phyloP scores from a whole-genome alignment of 2,888 invertebrate species.

The Zygaena filipendulae region DNA sequence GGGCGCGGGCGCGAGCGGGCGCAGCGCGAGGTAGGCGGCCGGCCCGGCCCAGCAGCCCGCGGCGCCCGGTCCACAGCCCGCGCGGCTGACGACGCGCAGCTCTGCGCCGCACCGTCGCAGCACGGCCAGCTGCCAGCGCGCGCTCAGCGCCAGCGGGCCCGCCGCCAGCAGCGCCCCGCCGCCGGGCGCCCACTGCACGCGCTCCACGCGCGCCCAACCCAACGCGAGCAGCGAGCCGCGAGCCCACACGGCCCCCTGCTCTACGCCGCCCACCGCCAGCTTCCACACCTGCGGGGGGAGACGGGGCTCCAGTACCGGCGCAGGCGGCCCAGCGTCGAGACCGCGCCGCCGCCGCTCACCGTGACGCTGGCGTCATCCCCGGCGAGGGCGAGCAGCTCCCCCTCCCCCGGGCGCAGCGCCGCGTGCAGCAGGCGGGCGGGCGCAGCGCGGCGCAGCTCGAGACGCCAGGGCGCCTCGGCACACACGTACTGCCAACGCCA shows the following conservation, averaged over 20 bases:
- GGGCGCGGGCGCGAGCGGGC: constrained; percentile 29
- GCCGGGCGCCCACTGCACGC: constrained; percentile 19
- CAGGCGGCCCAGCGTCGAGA: too few species aligned
- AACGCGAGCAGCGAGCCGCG: constrained; percentile 5
- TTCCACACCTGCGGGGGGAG: background rate
- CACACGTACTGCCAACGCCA: too few species aligned
- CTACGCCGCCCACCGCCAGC: constrained; percentile 3
- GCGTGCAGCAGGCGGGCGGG: too few species aligned
- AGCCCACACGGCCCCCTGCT: background rate
- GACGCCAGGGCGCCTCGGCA: too few species aligned
- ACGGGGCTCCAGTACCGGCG: constrained; percentile 1
- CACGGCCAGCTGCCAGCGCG: constrained; percentile 37
- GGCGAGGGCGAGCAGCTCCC: too few species aligned
- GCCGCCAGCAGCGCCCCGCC: constrained; percentile 30
- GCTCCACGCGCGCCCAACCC: too few species aligned
- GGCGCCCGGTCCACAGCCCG: constrained; percentile 27
- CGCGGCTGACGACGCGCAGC: constrained; percentile 25
- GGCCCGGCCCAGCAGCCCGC: constrained; percentile 23
- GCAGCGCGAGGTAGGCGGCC: constrained; percentile 33
- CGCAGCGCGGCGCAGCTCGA: too few species aligned
- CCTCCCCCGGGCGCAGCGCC: too few species aligned
- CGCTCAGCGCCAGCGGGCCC: constrained; percentile 32
- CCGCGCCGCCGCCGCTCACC: too few species aligned
- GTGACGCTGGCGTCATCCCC: too few species aligned
- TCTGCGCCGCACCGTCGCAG: too few species aligned